phyloP scores from a whole-genome alignment of 53 echinoderm and acorn worm genomes.

The Zoroaster sp. region DNA sequence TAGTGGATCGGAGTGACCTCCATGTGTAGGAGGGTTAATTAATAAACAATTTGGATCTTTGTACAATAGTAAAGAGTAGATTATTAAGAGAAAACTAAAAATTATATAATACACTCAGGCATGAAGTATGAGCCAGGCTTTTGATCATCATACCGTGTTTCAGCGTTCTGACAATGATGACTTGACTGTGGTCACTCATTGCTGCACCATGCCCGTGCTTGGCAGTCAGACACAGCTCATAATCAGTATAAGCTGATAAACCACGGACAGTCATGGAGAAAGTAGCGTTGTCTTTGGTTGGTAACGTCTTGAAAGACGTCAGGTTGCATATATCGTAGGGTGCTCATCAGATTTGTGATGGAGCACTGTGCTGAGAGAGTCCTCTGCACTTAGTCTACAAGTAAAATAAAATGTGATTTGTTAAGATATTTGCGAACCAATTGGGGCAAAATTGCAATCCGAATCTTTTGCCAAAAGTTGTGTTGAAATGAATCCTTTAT shows the following conservation, averaged over 20 bases:
- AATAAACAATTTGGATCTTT: no score
- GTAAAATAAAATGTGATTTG: no score
- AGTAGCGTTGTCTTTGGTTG: constrained; percentile 69
- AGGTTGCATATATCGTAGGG: constrained; percentile 69
- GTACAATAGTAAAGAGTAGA: no score
- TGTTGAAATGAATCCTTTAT: no score
- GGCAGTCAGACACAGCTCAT: constrained; percentile 72
- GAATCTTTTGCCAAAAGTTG: no score
- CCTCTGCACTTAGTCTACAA: constrained; percentile 45
- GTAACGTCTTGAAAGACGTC: constrained; percentile 40
- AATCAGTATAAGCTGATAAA: constrained; percentile 59
- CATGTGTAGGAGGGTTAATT: no score
- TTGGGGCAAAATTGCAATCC: no score
- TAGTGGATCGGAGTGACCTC: no score
- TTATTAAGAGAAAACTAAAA: no score
- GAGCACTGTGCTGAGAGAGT: constrained; percentile 19
- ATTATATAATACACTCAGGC: no score
- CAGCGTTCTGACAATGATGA: constrained; percentile 56
- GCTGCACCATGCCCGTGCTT: constrained; percentile 49
- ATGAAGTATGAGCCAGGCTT: no score
- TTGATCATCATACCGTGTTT: constrained; percentile 69
- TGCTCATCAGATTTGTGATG: constrained; percentile 34
- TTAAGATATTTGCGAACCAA: no score
- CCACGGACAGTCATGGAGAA: constrained; percentile 37
- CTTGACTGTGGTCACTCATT: constrained; percentile 57